Conservation (phyloP, 2,113 vertebrate species). For the Otis tarda region DNA sequence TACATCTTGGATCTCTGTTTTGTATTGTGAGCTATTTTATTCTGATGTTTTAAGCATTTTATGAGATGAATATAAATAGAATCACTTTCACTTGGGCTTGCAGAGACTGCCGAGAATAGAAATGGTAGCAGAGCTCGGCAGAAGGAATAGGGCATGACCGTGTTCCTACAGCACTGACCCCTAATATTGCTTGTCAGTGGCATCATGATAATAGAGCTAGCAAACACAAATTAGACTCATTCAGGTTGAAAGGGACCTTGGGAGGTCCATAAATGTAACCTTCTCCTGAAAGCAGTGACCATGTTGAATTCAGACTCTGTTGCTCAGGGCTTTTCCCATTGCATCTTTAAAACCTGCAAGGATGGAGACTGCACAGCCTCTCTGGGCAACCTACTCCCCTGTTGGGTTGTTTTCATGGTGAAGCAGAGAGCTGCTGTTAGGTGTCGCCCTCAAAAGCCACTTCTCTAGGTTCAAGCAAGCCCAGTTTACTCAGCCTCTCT, state of each 20-base stretch:
- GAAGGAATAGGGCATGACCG: not conserved
- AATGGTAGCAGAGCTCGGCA: not conserved
- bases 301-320: not conserved
- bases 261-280: fast-evolving
- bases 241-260: not conserved
- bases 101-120: not conserved
- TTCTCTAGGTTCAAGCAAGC: not conserved
- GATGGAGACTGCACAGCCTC: not conserved
- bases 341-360: not conserved
- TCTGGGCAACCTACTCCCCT: not conserved
- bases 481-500: not conserved
- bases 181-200: not conserved
- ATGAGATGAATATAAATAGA: conserved; percentile 29
- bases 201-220: not conserved
- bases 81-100: not conserved
- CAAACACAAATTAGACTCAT: not conserved
- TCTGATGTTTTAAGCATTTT: conserved; percentile 8
- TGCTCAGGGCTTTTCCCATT: not conserved
- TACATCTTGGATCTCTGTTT: not conserved
- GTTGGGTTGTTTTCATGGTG: not conserved
- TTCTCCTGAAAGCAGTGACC: not conserved
- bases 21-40: not conserved
- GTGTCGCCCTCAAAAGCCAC: fast-evolving
- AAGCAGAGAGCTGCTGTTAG: not conserved
- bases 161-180: not conserved